phyloP scores from a whole-genome alignment of 2,113 vertebrate genomes.

The Hyaena hyaena region DNA sequence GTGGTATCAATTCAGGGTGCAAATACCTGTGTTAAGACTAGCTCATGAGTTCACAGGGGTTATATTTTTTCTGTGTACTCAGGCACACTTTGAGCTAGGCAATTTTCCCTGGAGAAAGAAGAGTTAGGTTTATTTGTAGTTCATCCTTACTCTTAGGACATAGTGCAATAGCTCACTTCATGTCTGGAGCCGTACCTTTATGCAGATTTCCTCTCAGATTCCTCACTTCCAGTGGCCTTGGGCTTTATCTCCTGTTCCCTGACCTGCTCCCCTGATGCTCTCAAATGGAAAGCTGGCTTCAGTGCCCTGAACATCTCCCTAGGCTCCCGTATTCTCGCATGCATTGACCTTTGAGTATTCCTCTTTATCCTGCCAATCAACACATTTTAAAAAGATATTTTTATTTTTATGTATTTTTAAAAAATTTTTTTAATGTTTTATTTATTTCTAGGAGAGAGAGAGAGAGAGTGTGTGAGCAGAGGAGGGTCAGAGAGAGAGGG shows the following conservation, averaged over 20 bases:
- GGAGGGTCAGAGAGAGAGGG: too few relatives aligned
- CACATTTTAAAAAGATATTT: not conserved
- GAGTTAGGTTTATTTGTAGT: not conserved
- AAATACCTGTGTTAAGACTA: not conserved
- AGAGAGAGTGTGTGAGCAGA: too few relatives aligned
- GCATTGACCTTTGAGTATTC: not conserved
- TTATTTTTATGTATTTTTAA: not conserved
- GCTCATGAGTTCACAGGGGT: not conserved
- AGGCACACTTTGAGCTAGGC: not conserved
- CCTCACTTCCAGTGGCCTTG: not conserved
- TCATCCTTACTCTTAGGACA: not conserved
- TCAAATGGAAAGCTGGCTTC: not conserved
- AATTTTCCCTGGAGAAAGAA: not conserved
- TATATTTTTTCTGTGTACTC: not conserved
- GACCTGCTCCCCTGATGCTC: not conserved
- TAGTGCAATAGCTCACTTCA: not conserved
- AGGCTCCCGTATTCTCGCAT: not conserved
- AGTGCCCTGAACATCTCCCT: fast-evolving
- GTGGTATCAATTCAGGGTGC: not conserved
- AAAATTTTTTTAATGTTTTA: too few relatives aligned
- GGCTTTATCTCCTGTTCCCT: not conserved
- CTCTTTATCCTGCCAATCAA: not conserved
- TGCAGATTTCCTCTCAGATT: not conserved
- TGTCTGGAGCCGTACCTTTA: not conserved
- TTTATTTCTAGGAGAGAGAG: too few relatives aligned